Conservation (phyloP, 2,113 vertebrate genomes). For the Callochromis pleurospilus region DNA sequence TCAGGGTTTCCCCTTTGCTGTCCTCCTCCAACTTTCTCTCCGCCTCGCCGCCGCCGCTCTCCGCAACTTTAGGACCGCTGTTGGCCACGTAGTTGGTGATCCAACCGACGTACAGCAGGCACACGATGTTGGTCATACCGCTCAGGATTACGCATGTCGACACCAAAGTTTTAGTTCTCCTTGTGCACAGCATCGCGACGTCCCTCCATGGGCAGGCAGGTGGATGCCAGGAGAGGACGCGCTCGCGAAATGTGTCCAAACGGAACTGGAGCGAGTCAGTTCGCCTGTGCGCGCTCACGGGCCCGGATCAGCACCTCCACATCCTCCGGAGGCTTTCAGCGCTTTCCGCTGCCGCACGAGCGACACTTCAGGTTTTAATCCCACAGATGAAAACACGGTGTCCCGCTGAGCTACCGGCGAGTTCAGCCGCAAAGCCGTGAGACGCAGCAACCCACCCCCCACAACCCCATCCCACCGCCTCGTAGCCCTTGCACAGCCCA, state of each 20-base stretch:
- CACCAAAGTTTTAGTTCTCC: constrained; percentile 98
- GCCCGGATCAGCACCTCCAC: background rate
- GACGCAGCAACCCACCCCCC: background rate
- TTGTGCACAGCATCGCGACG: constrained; percentile 90
- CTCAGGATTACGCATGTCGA: constrained; percentile 97
- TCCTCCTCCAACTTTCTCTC: constrained; percentile 89
- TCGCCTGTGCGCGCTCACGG: background rate
- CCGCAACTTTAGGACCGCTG: constrained; percentile 83
- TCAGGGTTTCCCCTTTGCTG: constrained; percentile 85
- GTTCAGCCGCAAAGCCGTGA: constrained; percentile 3
- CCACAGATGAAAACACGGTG: background rate
- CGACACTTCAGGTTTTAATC: background rate
- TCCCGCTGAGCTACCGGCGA: background rate
- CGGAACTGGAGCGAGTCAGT: background rate
- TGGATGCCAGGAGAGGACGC: background rate
- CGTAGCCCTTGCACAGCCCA: constrained; percentile 25
- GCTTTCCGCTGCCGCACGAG: background rate
- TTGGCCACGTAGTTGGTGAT: constrained; percentile 94
- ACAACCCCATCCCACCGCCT: background rate
- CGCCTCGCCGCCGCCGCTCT: constrained; percentile 69
- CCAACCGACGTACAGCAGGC: constrained; percentile 95
- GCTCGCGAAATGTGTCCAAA: background rate
- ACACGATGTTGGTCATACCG: constrained; percentile 95
- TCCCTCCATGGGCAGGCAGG: constrained; percentile 78
- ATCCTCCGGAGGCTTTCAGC: background rate